Base-by-base conservation (phyloP, 2,797 vertebrate genomes). In the Lycodopsis pacificus region DNA sequence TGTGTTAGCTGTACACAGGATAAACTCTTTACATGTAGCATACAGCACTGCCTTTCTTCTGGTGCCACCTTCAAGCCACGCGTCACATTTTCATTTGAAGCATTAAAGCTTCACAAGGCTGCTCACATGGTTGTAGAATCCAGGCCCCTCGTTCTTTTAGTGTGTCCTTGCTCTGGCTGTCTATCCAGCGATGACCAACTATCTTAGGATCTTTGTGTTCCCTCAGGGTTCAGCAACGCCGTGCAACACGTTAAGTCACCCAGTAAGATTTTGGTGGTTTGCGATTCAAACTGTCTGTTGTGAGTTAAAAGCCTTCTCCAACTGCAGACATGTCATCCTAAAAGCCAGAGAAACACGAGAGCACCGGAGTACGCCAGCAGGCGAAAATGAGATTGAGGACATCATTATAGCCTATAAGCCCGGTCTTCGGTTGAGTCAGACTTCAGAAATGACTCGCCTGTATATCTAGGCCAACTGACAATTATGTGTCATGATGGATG, bases 261-360 rank as follows among this genome's bases (percentile, higher is more conserved):
- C 30, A 65, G 49, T 63, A 58, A 54, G 71, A 71, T 76, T 1
- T 67, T 81, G 51, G 38, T 83, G 79, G 53, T 86, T 88, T 87
- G 72, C 56, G 68, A 40, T 80, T 77, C 59, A 89, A 70, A 80
- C 71, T 77, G 54, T 72, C 63, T 86, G 76, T 85, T 83, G 76
- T 87, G 84, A 80, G 85, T 82, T 84, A 66, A 80, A 30, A 30
- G 36, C 22, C 66, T 17, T 74, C 36, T 74, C 77, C 67, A 63
- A 57, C 61, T 73, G 79, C 58, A 58, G 53, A 34, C 62, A 69
- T 77, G 65, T 76, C 65, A 78, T 83, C 65, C 81, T 54, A 77
- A 83, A 88, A 86, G 58, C 67, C 76, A 84, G 62, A 72, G 77
- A 86, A 84, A 87, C 38, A 72, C 66, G 66, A 82, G 80, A 81